Percentiles rank a stretch among this genome's conserved stretches.
Conservation (phyloP, 2,113 vertebrate species). For the Sceloporus undulatus region DNA sequence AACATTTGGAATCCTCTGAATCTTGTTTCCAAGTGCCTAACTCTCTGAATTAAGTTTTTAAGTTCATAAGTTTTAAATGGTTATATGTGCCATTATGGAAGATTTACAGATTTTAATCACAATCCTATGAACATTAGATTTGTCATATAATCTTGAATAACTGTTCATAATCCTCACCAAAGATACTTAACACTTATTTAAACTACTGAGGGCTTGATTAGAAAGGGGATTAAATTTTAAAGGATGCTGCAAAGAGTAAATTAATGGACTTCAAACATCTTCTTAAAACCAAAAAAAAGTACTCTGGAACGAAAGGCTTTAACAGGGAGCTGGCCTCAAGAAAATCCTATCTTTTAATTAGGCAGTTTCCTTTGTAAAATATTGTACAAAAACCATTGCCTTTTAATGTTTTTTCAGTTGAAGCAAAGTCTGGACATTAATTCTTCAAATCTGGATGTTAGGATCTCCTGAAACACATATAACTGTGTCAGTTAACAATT, state of each 20-base stretch:
- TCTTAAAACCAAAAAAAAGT: constrained; percentile 26
- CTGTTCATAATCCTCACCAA: constrained; percentile 39
- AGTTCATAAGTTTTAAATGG: constrained; percentile 17
- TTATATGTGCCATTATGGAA: constrained; percentile 28
- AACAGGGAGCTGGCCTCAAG: constrained; percentile 21
- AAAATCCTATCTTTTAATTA: constrained; percentile 36
- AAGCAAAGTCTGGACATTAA: not conserved
- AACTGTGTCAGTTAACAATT: not conserved
- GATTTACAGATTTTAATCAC: constrained; percentile 43
- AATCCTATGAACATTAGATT: constrained; percentile 25
- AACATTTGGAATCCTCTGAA: constrained; percentile 3
- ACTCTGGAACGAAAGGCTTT: constrained; percentile 28
- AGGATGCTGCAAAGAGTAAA: constrained; percentile 37
- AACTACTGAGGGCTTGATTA: constrained; percentile 45
- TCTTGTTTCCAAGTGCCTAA: constrained; percentile 32
- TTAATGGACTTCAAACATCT: constrained; percentile 42
- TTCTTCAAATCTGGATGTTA: not conserved
- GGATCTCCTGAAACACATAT: not conserved
- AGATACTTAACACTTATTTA: constrained; percentile 42
- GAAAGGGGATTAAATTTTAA: constrained; percentile 40
- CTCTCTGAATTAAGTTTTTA: constrained; percentile 26
- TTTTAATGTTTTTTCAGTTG: not conserved
- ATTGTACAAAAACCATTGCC: constrained; percentile 7
- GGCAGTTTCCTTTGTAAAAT: constrained; percentile 16
- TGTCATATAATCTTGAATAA: constrained; percentile 39